Conservation (phyloP, 2,113 vertebrate species). For the Otus sunia region DNA sequence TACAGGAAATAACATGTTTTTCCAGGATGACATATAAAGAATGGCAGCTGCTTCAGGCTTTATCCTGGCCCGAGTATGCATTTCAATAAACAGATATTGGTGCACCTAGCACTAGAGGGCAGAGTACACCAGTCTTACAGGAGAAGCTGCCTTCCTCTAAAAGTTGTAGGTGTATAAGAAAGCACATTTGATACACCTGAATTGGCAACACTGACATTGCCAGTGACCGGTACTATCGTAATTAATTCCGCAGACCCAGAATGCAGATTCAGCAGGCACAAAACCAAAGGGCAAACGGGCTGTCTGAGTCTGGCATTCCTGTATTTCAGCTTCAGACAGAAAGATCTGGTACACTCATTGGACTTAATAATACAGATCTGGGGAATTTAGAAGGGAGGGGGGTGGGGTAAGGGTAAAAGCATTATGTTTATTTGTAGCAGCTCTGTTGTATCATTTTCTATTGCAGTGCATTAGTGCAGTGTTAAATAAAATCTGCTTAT, state of each 20-base stretch:
- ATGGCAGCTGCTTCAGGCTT: background rate
- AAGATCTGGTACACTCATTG: slow-evolving; percentile 53
- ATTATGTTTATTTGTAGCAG: slow-evolving; percentile 75
- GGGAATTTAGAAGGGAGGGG: slow-evolving; percentile 12
- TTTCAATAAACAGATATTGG: background rate
- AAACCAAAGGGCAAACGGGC: slow-evolving; percentile 60
- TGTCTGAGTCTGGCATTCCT: slow-evolving; percentile 29
- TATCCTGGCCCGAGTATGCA: background rate
- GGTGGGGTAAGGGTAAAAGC: slow-evolving; percentile 47
- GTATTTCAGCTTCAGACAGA: slow-evolving; percentile 58
- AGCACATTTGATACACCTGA: slow-evolving; percentile 11
- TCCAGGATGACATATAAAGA: background rate
- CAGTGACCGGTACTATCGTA: background rate
- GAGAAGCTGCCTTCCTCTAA: background rate
- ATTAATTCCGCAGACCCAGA: slow-evolving; percentile 30
- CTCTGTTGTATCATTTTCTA: slow-evolving; percentile 72
- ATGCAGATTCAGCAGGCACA: slow-evolving; percentile 44
- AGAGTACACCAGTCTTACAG: background rate
- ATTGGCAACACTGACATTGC: slow-evolving; percentile 32
- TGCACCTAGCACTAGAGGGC: slow-evolving; percentile 38
- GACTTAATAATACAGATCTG: slow-evolving; percentile 64
- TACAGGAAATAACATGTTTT: background rate
- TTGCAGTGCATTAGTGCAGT: slow-evolving; percentile 75
- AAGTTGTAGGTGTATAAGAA: background rate
- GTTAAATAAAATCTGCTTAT: slow-evolving; percentile 84